Evolutionary conservation across 2,888 invertebrate species (phyloP), one percentile per base, ranked within the genome.

Genomic region (Mesoligia furuncula): DNA sequence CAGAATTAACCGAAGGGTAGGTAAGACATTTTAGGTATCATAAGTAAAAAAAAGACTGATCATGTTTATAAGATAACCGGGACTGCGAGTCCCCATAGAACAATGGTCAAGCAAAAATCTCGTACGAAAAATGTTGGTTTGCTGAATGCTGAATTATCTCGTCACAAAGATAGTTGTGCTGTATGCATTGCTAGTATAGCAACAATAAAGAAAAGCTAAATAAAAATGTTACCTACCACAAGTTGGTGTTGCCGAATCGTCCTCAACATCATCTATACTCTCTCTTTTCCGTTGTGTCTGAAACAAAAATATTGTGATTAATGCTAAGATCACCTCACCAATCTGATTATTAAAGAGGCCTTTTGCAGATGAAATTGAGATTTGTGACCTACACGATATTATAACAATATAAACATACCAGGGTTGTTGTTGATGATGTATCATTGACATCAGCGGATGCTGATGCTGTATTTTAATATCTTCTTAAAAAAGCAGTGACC

Each of bases 241-340:
- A 13, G 20, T 7, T 36, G 17, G 15, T 17, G 17, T 4, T n/a
- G 2, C 7, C 0, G 0, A 0, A 0, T n/a, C 7, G 0, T 54
- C 48, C 0, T 9, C 24, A 9, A 36, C 54, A 11, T n/a, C 11
- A 4, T 39, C n/a, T 62, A 20, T 2, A 39, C 0, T 0, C 7
- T n/a, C n/a, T 57, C 17, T 11, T n/a, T 11, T 11, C 11, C 11
- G 1, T 2, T 57, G 57, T 59, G 17, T 2, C 69, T 69, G 57
- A n/a, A 69, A 69, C 13, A 69, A 11, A 39, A 39, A 57, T 39
- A 69, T 20, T 24, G 51, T 36, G 17, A 36, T 51, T 31, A 67
- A 48, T 67, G 2, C 1, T 36, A 36, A 24, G 9, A 6, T 31
- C 15, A 20, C 31, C 20, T n/a, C n/a, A n/a, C n/a, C n/a, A n/a